These are phyloP conservation scores for Palythoa grandis DNA, from an alignment of 92 coral and sea anemone genomes.

Conservation along the genomic window DNA sequence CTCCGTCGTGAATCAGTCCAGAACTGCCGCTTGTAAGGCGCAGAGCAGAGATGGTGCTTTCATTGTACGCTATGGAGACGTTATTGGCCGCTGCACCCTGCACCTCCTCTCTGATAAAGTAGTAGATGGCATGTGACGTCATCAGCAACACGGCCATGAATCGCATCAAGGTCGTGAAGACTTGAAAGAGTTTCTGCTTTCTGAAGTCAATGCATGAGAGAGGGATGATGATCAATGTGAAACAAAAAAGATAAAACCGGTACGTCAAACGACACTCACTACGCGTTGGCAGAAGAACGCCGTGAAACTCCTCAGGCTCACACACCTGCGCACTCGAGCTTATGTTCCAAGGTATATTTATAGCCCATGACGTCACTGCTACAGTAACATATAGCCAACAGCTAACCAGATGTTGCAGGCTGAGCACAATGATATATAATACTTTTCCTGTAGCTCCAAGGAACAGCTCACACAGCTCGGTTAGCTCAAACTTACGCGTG, in stretches of 20 bases:
- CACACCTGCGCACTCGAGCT: slow-evolving; percentile 42
- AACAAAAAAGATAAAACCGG: slow-evolving; percentile 20
- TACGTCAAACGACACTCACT: slow-evolving; percentile 25
- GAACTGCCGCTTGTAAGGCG: not conserved
- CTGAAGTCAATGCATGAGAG: slow-evolving; percentile 37
- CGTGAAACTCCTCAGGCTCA: slow-evolving; percentile 22
- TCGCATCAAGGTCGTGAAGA: slow-evolving; percentile 19
- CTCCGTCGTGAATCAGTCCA: slow-evolving; percentile 12
- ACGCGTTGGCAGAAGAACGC: slow-evolving; percentile 12
- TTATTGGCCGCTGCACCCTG: not conserved
- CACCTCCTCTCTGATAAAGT: slow-evolving; percentile 28
- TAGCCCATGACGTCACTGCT: slow-evolving; percentile 45
- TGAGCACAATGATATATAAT: slow-evolving; percentile 14
- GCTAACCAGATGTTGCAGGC: slow-evolving; percentile 34
- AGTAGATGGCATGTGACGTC: slow-evolving; percentile 38
- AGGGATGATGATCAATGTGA: slow-evolving; percentile 28
- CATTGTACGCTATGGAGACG: not conserved
- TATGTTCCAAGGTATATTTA: slow-evolving; percentile 40
- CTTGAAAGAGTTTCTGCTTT: slow-evolving; percentile 33
- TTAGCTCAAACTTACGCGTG: slow-evolving; percentile 35
- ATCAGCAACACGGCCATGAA: slow-evolving; percentile 34
- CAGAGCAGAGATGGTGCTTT: not conserved
- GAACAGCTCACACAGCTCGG: slow-evolving; percentile 38
- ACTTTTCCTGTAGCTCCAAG: slow-evolving; percentile 36
- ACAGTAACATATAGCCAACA: slow-evolving; percentile 41